Base-by-base conservation (phyloP, 2,113 vertebrate species). In the Silurus meridionalis region DNA sequence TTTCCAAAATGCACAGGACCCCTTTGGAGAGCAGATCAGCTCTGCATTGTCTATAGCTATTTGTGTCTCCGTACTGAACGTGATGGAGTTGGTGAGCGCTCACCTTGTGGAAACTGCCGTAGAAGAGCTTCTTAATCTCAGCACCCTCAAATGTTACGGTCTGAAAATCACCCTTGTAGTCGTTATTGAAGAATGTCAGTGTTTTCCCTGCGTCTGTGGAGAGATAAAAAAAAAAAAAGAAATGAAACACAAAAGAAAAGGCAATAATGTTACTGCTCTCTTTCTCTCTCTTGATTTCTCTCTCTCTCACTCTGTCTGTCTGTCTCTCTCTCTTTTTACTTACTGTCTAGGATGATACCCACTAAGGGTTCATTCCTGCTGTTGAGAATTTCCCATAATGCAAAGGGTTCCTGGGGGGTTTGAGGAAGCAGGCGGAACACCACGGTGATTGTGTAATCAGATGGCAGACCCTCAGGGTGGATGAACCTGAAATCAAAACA, bases 71-170 rank as follows among this genome's bases (percentile, higher is more conserved):
- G 11, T 75, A 53, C 71, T 52, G n/a, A 79, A 53, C 14, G 3
- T 17, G 11, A 50, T 53, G 13, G 19, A 1, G 52, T 74, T 11
- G 48, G 28, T 57, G 48, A 85, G 53, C 25, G 93, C 96, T 92
- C 67, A 99, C 98, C 97, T 99, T 99, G 85, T 99, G 98, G 91
- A 99, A 99, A 91, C 96, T 99, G 63, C 97, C 97, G 72, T 97
- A 96, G 94, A 99, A 99, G 78, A 99, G 96, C 89, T 97, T 98
- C 80, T 93, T 95, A 90, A 99, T 96, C 80, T 97, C 96, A 0
- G 96, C 94, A 21, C 97, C 97, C 87, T 99, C 97, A 77, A 99
- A 99, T 46, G 97, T 98, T 74, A 97, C 97, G 0, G 97, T 98
- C 90, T 99, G 98, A 90, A 99, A 99, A 5, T 96, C 95, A 17